Evolutionary conservation across 1,140 invertebrate species (phyloP).

Genomic region (Phortica variegata): DNA sequence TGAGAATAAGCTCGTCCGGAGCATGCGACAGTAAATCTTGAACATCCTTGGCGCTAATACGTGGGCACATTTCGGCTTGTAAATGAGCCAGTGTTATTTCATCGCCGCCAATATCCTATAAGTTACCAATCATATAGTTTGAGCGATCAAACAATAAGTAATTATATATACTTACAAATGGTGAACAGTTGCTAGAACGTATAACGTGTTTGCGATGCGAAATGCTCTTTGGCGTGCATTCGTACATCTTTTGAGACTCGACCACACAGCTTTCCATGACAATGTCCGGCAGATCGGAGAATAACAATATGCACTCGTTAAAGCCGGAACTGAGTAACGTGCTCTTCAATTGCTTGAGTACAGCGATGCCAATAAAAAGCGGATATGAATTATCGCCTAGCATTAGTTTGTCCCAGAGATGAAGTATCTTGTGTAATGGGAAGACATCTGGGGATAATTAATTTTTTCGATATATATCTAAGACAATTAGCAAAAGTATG

Average conservation of each 20-base stretch:
- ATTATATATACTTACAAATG: constrained; percentile 15
- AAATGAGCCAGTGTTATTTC: constrained; percentile 69
- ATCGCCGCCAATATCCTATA: constrained; percentile 66
- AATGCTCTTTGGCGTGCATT: constrained; percentile 83
- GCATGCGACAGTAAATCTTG: constrained; percentile 69
- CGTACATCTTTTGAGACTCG: constrained; percentile 84
- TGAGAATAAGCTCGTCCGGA: constrained; percentile 69
- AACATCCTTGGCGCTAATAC: constrained; percentile 84
- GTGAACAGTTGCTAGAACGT: constrained; percentile 19
- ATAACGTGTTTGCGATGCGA: constrained; percentile 69
- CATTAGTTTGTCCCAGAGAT: constrained; percentile 96
- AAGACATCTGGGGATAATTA: constrained; percentile 77
- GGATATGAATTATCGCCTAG: constrained; percentile 93
- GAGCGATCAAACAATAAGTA: neutral
- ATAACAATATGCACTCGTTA: constrained; percentile 95
- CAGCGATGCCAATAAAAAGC: constrained; percentile 90
- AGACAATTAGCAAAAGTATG: neutral
- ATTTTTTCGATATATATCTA: too few species aligned
- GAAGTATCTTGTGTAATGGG: constrained; percentile 96
- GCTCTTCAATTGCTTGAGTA: constrained; percentile 84
- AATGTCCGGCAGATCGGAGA: constrained; percentile 97
- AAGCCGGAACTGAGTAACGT: constrained; percentile 87
- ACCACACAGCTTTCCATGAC: constrained; percentile 91
- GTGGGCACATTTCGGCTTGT: constrained; percentile 72
- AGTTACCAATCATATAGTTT: too few species aligned